These are phyloP conservation scores for Myotis brandtii DNA, from an alignment of 2,113 vertebrate genomes.

Conservation along the genomic window DNA sequence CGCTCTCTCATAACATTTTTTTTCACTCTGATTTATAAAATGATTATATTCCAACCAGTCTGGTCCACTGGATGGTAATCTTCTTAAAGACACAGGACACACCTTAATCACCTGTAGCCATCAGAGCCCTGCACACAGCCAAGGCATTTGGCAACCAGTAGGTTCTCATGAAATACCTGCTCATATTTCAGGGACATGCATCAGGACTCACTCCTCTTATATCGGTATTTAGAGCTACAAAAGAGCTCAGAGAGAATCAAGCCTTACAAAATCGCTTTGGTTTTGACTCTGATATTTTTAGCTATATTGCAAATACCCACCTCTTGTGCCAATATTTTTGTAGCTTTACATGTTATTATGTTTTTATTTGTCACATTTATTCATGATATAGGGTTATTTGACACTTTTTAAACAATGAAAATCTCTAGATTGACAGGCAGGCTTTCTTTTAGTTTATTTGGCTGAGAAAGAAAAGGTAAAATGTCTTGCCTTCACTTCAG, in stretches of 20 bases:
- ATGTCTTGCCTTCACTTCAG: background rate
- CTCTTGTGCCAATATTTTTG: background rate
- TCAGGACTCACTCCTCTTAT: background rate
- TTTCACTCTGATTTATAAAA: background rate
- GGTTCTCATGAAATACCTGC: background rate
- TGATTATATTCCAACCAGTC: background rate
- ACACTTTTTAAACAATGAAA: background rate
- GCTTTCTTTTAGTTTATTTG: background rate
- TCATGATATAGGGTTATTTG: background rate
- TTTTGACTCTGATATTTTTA: background rate
- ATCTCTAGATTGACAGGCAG: background rate
- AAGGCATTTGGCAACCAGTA: background rate
- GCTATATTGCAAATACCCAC: background rate
- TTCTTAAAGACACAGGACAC: background rate
- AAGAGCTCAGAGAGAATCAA: background rate
- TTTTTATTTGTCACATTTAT: conserved; percentile 40
- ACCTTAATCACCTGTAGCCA: background rate
- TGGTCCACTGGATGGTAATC: background rate
- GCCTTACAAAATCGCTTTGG: background rate
- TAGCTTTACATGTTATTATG: conserved; percentile 29
- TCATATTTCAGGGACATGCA: background rate
- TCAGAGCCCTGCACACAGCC: background rate
- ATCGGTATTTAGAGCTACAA: background rate
- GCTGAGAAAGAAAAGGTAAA: conserved; percentile 1
- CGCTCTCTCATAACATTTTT: background rate